Percentiles rank a stretch among this genome's conserved stretches.
Conservation (phyloP, 2,113 vertebrate species). For the Centrocercus urophasianus region DNA sequence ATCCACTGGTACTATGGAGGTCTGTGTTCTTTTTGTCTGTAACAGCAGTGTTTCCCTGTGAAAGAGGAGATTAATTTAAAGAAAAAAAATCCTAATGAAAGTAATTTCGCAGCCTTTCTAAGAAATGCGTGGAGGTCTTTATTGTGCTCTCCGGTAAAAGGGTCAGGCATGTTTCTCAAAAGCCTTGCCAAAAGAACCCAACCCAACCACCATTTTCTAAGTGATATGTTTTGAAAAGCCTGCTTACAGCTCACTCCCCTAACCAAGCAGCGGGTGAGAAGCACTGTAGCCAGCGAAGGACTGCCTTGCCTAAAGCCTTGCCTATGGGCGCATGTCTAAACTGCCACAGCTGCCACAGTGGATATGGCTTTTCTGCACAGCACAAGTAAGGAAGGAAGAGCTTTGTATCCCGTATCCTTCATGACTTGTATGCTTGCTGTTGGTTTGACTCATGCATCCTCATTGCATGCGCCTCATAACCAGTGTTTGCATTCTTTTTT, state of each 20-base stretch:
- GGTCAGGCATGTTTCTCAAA: conserved; percentile 58
- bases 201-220: conserved; percentile 55
- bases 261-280: conserved; percentile 61
- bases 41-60: conserved; percentile 43
- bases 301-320: conserved; percentile 69
- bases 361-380: conserved; percentile 78
- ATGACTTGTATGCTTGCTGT: conserved; percentile 84
- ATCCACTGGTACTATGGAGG: conserved; percentile 57
- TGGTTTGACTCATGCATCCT: conserved; percentile 89
- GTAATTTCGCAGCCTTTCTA: conserved; percentile 63
- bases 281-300: conserved; percentile 70
- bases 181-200: conserved; percentile 70
- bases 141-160: conserved; percentile 46
- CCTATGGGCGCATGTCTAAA: conserved; percentile 73
- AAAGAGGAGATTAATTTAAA: conserved; percentile 68
- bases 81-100: conserved; percentile 38
- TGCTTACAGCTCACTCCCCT: conserved; percentile 70
- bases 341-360: conserved; percentile 68
- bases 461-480: conserved; percentile 97
- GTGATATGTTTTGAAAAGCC: conserved; percentile 73
- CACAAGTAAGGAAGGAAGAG: conserved; percentile 83
- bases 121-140: conserved; percentile 31
- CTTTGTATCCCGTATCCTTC: conserved; percentile 78
- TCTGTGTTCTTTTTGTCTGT: conserved; percentile 36
- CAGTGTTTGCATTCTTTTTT: conserved; percentile 89